These are phyloP conservation scores for Dasyornis broadbenti DNA, from an alignment of 2,113 vertebrate genomes.

Conservation along the genomic window DNA sequence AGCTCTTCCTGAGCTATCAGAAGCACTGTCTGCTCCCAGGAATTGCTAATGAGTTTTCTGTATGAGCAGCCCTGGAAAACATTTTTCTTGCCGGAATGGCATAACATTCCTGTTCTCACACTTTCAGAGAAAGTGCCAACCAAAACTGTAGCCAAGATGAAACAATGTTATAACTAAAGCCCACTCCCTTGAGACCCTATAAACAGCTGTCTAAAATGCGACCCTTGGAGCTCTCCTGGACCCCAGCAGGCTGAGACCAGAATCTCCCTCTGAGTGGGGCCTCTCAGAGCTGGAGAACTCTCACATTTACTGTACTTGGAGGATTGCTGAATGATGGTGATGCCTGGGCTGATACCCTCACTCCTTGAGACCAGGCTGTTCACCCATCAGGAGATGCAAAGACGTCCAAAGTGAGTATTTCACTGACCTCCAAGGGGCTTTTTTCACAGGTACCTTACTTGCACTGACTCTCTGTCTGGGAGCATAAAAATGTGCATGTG, in stretches of 20 bases:
- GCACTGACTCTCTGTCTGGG: background rate
- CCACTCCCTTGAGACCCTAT: too few species aligned
- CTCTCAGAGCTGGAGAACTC: background rate
- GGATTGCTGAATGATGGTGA: fast-evolving
- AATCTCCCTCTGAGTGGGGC: too few species aligned
- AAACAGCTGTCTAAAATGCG: background rate
- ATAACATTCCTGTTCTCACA: background rate
- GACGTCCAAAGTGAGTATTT: background rate
- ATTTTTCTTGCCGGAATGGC: background rate
- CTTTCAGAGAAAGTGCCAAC: fast-evolving
- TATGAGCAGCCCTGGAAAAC: background rate
- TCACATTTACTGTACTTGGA: background rate
- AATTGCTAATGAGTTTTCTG: fast-evolving
- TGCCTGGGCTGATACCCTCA: background rate
- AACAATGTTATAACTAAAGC: background rate
- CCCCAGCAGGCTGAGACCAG: background rate
- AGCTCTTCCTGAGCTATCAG: background rate
- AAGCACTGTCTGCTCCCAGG: background rate
- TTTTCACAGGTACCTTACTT: background rate
- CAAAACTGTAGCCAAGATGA: background rate
- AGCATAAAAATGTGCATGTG: too few species aligned
- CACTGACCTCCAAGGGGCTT: background rate
- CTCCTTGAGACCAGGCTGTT: fast-evolving
- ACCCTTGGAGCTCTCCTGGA: background rate
- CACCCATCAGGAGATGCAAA: fast-evolving